Conservation (phyloP, 2,888 invertebrate genomes). For the Drosophila nr. perissopoda region DNA sequence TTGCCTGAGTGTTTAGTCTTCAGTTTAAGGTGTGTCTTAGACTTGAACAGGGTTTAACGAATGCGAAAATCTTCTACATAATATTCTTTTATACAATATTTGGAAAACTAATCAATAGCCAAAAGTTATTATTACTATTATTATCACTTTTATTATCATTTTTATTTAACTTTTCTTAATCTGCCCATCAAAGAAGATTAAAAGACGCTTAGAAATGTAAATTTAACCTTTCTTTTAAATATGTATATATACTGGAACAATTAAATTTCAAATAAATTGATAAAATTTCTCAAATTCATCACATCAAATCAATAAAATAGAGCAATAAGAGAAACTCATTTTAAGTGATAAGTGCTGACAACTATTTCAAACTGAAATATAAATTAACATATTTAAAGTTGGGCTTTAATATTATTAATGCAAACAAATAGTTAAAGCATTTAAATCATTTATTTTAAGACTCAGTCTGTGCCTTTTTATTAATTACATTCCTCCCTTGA, state of each 20-base stretch:
- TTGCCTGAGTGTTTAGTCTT: background rate
- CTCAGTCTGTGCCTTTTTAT: background rate
- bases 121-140: background rate
- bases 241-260: background rate
- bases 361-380: background rate
- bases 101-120: background rate
- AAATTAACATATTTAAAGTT: background rate
- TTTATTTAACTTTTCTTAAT: background rate
- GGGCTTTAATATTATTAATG: background rate
- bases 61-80: background rate
- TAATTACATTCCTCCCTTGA: background rate
- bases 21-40: slow-evolving; percentile 8
- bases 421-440: background rate
- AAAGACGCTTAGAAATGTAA: no score
- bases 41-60: slow-evolving; percentile 4
- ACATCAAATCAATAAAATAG: background rate
- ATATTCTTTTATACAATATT: background rate
- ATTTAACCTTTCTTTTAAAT: background rate
- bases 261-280: background rate
- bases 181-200: background rate
- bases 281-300: background rate
- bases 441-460: background rate
- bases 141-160: background rate
- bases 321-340: rapidly evolving
- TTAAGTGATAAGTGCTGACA: background rate